phyloP scores from a whole-genome alignment of 2,797 vertebrate species.

The Spinus pinus region DNA sequence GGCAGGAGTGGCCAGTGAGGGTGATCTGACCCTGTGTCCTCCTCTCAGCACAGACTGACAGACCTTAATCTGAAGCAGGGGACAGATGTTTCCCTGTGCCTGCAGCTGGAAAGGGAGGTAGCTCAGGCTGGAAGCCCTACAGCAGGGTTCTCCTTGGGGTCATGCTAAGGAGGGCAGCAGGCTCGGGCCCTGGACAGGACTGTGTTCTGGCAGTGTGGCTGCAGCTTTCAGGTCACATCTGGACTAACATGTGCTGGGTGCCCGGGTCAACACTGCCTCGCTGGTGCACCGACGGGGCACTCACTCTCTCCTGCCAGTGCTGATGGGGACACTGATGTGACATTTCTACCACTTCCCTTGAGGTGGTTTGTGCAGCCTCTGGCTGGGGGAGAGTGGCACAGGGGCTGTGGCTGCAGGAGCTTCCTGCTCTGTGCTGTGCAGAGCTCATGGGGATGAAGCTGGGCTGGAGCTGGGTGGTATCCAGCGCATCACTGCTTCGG shows the following conservation, averaged over 20 bases:
- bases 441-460: neutral
- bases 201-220: rapidly evolving
- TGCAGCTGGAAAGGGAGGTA: neutral
- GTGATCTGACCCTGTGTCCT: neutral
- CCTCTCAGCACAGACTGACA: neutral
- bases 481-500: rapidly evolving
- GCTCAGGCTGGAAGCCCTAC: neutral
- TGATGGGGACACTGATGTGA: neutral
- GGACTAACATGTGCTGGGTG: neutral
- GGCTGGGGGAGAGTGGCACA: rapidly evolving
- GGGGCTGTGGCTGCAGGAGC: neutral
- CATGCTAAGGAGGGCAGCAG: neutral
- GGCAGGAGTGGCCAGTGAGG: neutral
- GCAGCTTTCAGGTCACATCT: neutral
- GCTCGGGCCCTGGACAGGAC: rapidly evolving
- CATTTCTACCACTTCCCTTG: neutral
- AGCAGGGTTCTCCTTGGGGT: neutral
- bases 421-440: neutral
- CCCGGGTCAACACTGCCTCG: rapidly evolving
- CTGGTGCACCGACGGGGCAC: rapidly evolving
- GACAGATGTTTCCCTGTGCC: neutral
- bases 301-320: neutral
- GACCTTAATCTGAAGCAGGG: neutral
- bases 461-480: neutral
- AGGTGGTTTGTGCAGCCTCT: neutral